These are phyloP conservation scores for Stegana nigrithorax DNA, from an alignment of 2,888 invertebrate species.

Conservation along the genomic window DNA sequence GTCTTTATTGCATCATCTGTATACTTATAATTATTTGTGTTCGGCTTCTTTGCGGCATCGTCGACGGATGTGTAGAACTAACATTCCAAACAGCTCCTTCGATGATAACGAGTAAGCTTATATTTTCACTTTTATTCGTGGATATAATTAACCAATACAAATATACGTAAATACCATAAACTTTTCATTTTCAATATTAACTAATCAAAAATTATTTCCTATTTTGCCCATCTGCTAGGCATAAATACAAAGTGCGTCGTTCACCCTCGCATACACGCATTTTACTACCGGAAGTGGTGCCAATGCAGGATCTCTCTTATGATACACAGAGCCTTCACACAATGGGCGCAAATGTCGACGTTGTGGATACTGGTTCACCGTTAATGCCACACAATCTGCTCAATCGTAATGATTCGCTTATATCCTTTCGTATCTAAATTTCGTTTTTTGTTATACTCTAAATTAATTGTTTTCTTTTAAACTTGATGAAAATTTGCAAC, in stretches of 20 bases:
- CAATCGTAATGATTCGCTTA: constrained; percentile 66
- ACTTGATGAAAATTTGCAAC: background rate
- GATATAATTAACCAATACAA: background rate
- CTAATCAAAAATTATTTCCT: background rate
- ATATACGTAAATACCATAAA: background rate
- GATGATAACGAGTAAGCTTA: constrained; percentile 45
- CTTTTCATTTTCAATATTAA: background rate
- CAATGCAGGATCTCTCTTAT: constrained; percentile 67
- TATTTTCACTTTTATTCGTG: constrained; percentile 14
- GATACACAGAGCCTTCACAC: constrained; percentile 62
- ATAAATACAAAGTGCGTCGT: constrained; percentile 65
- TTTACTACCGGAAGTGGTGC: constrained; percentile 67
- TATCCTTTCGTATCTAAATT: constrained; percentile 68
- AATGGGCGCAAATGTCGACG: constrained; percentile 48
- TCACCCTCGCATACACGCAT: constrained; percentile 68
- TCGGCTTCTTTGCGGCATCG: background rate
- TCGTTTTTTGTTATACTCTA: too few relatives aligned
- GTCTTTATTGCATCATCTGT: background rate
- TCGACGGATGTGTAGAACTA: background rate
- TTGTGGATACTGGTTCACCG: constrained; percentile 50
- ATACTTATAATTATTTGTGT: background rate
- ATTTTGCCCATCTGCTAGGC: constrained; percentile 56
- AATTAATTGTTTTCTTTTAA: background rate
- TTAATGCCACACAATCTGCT: constrained; percentile 61
- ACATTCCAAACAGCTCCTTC: constrained; percentile 37